Conservation (phyloP, 2,797 vertebrate genomes). For the Cynopterus sphinx region DNA sequence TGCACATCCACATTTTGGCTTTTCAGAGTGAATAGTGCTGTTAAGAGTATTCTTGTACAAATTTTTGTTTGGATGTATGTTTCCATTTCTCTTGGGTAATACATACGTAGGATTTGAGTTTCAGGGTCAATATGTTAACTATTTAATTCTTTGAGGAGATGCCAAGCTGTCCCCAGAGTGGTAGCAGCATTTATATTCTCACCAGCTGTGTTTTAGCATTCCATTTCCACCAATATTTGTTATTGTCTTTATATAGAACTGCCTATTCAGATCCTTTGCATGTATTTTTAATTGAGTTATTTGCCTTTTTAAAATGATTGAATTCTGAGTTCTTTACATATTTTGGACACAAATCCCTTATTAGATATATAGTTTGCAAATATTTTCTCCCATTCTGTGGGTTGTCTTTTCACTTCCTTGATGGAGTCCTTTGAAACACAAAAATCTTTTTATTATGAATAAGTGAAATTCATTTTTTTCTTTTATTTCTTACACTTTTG, state of each 20-base stretch:
- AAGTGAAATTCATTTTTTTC: neutral
- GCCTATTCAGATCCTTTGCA: neutral
- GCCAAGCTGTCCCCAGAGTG: neutral
- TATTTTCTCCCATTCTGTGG: neutral
- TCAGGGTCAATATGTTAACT: neutral
- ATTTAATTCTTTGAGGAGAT: constrained; percentile 52
- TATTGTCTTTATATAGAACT: neutral
- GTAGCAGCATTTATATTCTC: neutral
- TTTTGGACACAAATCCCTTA: neutral
- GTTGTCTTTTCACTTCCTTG: neutral
- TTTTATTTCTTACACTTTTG: neutral
- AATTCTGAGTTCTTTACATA: neutral
- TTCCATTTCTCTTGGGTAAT: constrained; percentile 44
- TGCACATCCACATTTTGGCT: neutral
- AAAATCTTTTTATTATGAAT: constrained; percentile 23
- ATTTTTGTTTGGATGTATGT: neutral
- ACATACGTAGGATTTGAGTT: constrained; percentile 26
- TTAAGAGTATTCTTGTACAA: neutral
- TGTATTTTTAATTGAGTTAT: neutral
- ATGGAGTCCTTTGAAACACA: constrained; percentile 29
- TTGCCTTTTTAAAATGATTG: neutral
- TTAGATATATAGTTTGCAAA: neutral
- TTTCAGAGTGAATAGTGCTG: neutral
- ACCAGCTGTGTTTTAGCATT: neutral
- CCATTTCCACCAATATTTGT: neutral